Conservation (phyloP, 2,888 invertebrate species). For the Argyresthia goedartella region DNA sequence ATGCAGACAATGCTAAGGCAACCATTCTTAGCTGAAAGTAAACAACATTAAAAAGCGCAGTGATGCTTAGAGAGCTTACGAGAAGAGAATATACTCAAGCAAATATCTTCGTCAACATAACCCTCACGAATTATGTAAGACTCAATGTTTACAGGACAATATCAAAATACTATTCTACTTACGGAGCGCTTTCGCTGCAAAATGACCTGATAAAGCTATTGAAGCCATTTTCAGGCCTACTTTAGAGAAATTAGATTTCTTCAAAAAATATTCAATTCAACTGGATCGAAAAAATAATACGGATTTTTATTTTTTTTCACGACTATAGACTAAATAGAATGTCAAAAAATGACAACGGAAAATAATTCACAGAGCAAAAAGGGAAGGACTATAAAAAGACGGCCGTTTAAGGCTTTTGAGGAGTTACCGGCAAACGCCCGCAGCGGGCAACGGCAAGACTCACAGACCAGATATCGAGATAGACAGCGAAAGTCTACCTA, state of each 20-base stretch:
- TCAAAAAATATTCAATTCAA: neutral
- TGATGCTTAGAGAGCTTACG: too few species aligned
- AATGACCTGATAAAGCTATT: constrained; percentile 44
- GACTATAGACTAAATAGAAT: neutral
- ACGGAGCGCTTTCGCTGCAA: constrained; percentile 47
- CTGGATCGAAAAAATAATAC: neutral
- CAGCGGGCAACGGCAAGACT: too few species aligned
- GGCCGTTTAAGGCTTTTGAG: too few species aligned
- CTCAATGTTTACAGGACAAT: neutral
- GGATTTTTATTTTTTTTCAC: neutral
- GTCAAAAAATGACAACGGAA: neutral
- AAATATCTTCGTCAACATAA: neutral
- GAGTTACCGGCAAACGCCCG: too few species aligned
- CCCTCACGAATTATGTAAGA: constrained; percentile 47
- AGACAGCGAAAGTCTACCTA: too few species aligned
- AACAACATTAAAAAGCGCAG: constrained; percentile 1
- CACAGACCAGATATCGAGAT: too few species aligned
- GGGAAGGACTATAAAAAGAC: too few species aligned
- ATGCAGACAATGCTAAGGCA: constrained; percentile 54
- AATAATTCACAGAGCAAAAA: neutral
- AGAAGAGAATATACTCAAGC: neutral
- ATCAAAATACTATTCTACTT: constrained; percentile 20
- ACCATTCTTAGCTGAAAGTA: constrained; percentile 45
- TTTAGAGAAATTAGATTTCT: neutral
- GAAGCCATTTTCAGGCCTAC: constrained; percentile 43